Conservation (phyloP, 1,140 invertebrate species). For the Daktulosphaira vitifoliae region DNA sequence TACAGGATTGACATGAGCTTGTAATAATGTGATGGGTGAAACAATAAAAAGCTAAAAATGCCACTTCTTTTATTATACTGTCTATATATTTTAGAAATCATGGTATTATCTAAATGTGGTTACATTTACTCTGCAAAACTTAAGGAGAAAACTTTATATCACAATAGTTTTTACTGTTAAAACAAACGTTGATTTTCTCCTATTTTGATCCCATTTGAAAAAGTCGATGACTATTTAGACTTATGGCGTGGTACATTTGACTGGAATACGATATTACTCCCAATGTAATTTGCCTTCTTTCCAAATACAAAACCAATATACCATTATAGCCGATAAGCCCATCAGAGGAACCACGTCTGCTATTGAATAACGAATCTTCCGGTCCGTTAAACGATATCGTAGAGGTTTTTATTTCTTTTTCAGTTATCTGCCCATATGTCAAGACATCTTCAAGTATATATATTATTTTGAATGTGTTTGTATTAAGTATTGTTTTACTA, state of each 20-base stretch:
- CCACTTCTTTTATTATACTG: no score
- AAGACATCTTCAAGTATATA: neutral
- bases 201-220: neutral
- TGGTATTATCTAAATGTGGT: no score
- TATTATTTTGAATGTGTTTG: no score
- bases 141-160: no score
- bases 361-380: constrained; percentile 10
- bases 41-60: no score
- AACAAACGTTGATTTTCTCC: no score
- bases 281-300: constrained; percentile 1
- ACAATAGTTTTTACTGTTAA: no score
- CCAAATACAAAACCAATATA: neutral
- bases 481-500: no score
- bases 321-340: neutral
- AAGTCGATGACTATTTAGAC: neutral
- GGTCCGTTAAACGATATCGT: constrained; percentile 17
- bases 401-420: constrained; percentile 14
- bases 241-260: neutral
- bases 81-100: no score
- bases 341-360: neutral
- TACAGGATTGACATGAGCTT: no score
- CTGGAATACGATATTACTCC: neutral
- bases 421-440: constrained; percentile 5
- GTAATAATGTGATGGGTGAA: no score
- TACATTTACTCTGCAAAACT: no score